A percentile compares a stretch with the other conserved stretches of the same genome.
Evolutionary conservation across 2,113 vertebrate species (phyloP).

Genomic region (Corythaeola cristata): DNA sequence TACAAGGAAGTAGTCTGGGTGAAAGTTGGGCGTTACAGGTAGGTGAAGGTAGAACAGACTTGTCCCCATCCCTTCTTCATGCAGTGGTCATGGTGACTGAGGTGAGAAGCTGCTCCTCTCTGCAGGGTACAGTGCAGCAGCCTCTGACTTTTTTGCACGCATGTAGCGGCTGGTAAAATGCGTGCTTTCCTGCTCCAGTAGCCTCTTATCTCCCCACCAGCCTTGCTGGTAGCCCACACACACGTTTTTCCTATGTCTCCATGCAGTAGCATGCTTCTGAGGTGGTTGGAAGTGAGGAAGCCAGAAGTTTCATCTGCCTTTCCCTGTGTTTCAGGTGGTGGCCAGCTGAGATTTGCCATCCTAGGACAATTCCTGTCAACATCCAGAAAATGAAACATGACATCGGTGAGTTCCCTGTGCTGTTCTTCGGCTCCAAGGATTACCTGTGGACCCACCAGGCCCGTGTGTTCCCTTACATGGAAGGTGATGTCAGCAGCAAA

Average conservation of each 20-base stretch:
- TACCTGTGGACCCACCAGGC: constrained; percentile 99
- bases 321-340: constrained; percentile 85
- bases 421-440: constrained; percentile 98
- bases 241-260: not conserved
- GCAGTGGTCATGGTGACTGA: not conserved
- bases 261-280: not conserved
- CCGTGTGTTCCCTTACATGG: constrained; percentile 97
- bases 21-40: constrained; percentile 98
- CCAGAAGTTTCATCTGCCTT: not conserved
- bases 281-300: not conserved
- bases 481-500: constrained; percentile 96
- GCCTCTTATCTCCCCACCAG: not conserved
- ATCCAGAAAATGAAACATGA: constrained; percentile 96
- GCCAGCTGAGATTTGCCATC: constrained; percentile 97
- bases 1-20: constrained; percentile 98
- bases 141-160: not conserved
- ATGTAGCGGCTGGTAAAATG: not conserved
- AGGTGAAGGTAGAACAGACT: constrained; percentile 53
- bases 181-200: not conserved
- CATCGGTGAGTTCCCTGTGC: constrained; percentile 96
- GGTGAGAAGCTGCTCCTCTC: constrained; percentile 11
- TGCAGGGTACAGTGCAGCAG: not conserved
- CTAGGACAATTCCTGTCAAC: constrained; percentile 91
- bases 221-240: not conserved
- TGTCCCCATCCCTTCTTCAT: not conserved